A percentile compares a stretch with the other conserved stretches of the same genome.
phyloP scores from a whole-genome alignment of 2,888 invertebrate species.

The Xestia rhomboidea region DNA sequence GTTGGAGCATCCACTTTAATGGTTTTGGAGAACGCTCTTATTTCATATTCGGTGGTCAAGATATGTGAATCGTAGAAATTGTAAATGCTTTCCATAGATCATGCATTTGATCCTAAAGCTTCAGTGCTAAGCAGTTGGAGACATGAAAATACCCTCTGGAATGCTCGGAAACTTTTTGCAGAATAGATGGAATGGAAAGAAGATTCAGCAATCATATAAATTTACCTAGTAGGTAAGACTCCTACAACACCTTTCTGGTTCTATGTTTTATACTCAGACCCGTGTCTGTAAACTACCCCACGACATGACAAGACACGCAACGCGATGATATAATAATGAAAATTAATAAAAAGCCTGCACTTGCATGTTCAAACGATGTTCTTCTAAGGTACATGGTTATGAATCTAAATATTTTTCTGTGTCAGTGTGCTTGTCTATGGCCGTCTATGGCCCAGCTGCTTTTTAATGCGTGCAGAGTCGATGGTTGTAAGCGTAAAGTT shows the following conservation, averaged over 20 bases:
- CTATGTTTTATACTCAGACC: background rate
- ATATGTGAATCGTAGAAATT: too few species aligned
- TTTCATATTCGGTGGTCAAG: too few species aligned
- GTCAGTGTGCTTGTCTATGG: background rate
- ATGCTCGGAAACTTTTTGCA: background rate
- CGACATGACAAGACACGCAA: constrained; percentile 48
- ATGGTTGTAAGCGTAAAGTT: background rate
- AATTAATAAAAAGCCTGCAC: constrained; percentile 22
- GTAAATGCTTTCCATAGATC: background rate
- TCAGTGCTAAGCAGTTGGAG: background rate
- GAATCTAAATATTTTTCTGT: constrained; percentile 26
- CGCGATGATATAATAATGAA: constrained; percentile 19
- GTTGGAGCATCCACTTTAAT: too few species aligned
- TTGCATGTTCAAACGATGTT: constrained; percentile 27
- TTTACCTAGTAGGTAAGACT: background rate
- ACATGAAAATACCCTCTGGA: background rate
- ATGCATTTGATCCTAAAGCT: background rate
- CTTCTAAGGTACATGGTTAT: constrained; percentile 17
- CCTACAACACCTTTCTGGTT: background rate
- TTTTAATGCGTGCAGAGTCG: background rate
- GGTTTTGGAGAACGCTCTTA: background rate
- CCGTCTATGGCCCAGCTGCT: constrained; percentile 20
- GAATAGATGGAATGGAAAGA: background rate
- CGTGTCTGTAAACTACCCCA: background rate
- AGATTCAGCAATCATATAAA: background rate